Percentiles rank a stretch among this genome's conserved stretches.
These are phyloP conservation scores for Rhogogaster chlorosoma DNA, from an alignment of 2,888 invertebrate species.

Conservation along the genomic window DNA sequence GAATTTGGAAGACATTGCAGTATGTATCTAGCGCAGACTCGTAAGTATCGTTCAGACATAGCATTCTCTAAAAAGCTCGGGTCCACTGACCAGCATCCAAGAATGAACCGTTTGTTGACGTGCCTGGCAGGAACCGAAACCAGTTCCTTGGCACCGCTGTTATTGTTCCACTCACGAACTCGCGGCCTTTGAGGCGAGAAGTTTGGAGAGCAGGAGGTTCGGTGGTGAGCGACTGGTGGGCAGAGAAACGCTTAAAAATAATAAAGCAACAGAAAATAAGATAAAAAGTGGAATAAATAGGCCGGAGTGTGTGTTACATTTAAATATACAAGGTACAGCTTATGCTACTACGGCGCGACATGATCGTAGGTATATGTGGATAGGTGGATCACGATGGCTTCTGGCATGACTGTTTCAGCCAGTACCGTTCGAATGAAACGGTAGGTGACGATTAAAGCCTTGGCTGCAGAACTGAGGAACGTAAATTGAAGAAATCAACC, in stretches of 20 bases:
- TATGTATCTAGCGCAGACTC: neutral
- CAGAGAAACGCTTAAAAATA: slow-evolving; percentile 23
- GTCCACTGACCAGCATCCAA: slow-evolving; percentile 44
- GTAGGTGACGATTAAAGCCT: slow-evolving; percentile 18
- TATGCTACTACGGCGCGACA: neutral
- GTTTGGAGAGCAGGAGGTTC: slow-evolving; percentile 22
- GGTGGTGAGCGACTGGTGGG: slow-evolving; percentile 42
- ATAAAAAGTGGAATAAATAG: neutral
- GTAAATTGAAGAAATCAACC: slow-evolving; percentile 37
- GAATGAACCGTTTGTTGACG: slow-evolving; percentile 43
- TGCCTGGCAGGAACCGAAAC: slow-evolving; percentile 56
- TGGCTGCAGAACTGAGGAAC: neutral
- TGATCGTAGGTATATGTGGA: neutral
- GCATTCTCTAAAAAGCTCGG: slow-evolving; percentile 49
- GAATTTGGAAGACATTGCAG: no score
- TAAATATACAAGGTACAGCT: neutral
- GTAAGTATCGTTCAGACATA: slow-evolving; percentile 48
- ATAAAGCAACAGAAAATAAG: neutral
- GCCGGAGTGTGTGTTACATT: neutral
- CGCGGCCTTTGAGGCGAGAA: slow-evolving; percentile 47
- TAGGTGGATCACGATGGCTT: neutral
- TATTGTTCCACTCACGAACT: slow-evolving; percentile 61
- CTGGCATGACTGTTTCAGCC: slow-evolving; percentile 5
- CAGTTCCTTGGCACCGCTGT: slow-evolving; percentile 59
- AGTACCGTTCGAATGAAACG: slow-evolving; percentile 14